Base-by-base conservation (phyloP, 2,113 vertebrate genomes). In the Rhinoderma darwinii region DNA sequence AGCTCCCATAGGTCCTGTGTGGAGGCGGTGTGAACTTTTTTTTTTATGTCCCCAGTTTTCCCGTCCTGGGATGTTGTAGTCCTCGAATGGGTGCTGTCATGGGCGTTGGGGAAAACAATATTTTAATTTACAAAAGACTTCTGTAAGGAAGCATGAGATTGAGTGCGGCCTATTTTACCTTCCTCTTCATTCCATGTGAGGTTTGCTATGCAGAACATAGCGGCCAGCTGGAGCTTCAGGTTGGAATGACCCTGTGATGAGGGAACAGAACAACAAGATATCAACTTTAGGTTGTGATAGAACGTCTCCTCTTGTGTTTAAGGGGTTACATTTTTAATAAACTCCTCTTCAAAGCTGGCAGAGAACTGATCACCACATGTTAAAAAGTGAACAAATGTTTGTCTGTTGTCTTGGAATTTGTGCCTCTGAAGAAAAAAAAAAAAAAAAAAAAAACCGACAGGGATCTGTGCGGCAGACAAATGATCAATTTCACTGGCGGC, bases 171-270 rank as follows among this genome's bases (percentile, higher is more conserved):
- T 27, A 5, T 3, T 96, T 97, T 94, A 98, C 98, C 97, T 90
- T 99, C 97, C 89, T 99, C 98, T 93, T 99, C 98, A 87, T 99
- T 98, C 98, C 98, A 99, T 93, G 98, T 95, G 68, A 99, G 96
- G 93, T 99, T 99, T 89, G 97, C 98, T 94, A 99, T 94, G 89
- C 97, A 99, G 93, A 98, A 98, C 90, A 97, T 99, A 89, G 98
- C 97, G 41, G 98, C 97, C 86, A 99, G 96, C 92, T 99, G 98
- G 86, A 99, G 95, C 89, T 99, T 99, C 90, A 97, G 95, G 90
- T 98, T 99, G 18, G 97, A 98, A 91, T 99, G 97, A 88, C 97
- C 97, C 98, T 99, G 93, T 80, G 89, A 82, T 35, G 82, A 1
- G 86, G 72, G 37, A 63, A 44, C 15, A 76, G 25, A 50, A 43